Base-by-base conservation (phyloP, 2,797 vertebrate species). In the Betta splendens region DNA sequence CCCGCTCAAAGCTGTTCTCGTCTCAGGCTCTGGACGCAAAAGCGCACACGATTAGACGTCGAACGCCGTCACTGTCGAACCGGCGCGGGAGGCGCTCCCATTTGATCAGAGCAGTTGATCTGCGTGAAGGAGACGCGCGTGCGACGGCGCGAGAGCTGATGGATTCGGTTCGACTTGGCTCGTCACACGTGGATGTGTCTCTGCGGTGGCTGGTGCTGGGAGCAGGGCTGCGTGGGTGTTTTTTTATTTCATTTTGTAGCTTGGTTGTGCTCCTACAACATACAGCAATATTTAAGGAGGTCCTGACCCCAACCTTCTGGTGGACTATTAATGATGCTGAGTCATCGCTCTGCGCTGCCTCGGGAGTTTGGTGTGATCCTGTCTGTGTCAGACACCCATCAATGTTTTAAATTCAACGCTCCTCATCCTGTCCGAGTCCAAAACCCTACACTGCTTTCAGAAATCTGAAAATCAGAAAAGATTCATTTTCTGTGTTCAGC, bases 261-360 rank as follows among this genome's bases (percentile, higher is more conserved):
- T 31, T 20, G 26, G n/a, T n/a, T 59, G 31, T 17, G 17, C 28
- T 54, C 54, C 61, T 28, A 60, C 71, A 57, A 59, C 36, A 47
- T 18, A 15, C 47, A 48, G 36, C 18, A 43, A 12, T 52, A 54
- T 59, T 67, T 53, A 22, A 46, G 25, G 18, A 62, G 25, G 48
- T 9, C 15, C 11, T 36, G 47, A 38, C 44, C 23, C 11, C 22
- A 33, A 39, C 48, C 35, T 58, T 15, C 21, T 43, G 20, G 1
- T 26, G 15, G 40, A 71, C 53, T 55, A 35, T 63, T 79, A 75
- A 78, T 58, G 48, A 62, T 54, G 55, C 33, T 72, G 43, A 75
- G 70, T 76, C 47, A 77, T 65, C 55, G 32, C 59, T 52, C 25
- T 44, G 18, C 38, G 33, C 35, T 48, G 56, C 17, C 38, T 76